phyloP scores from a whole-genome alignment of 2,113 vertebrate genomes.

The Zootoca vivipara region DNA sequence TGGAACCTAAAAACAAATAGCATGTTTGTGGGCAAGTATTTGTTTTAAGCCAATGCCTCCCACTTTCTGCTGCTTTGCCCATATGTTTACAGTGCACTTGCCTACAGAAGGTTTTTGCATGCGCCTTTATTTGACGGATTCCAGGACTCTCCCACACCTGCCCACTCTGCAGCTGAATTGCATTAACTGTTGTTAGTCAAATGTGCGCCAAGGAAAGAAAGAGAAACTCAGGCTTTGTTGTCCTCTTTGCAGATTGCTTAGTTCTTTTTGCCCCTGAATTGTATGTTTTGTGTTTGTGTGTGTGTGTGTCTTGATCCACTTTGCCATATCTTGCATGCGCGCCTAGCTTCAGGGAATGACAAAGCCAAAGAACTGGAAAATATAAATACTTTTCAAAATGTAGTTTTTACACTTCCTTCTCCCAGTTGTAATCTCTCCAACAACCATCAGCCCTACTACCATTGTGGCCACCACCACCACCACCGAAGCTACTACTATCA shows the following conservation, averaged over 20 bases:
- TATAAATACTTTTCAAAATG: constrained; percentile 19
- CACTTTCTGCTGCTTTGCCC: constrained; percentile 15
- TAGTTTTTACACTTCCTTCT: constrained; percentile 73
- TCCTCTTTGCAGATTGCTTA: background rate
- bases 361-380: background rate
- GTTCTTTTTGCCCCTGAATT: background rate
- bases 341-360: background rate
- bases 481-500: constrained; percentile 48
- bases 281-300: background rate
- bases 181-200: constrained; percentile 15
- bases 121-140: background rate
- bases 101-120: background rate
- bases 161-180: background rate
- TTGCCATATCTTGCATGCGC: background rate
- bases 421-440: constrained; percentile 76
- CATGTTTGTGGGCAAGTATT: constrained; percentile 4
- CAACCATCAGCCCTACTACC: constrained; percentile 57
- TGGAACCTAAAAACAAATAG: background rate
- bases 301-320: background rate
- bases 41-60: background rate
- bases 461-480: constrained; percentile 66
- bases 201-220: constrained; percentile 30
- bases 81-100: background rate
- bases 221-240: constrained; percentile 40
- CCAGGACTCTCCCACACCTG: background rate